phyloP scores from a whole-genome alignment of 2,888 invertebrate genomes.

The Cataglyphis livida region DNA sequence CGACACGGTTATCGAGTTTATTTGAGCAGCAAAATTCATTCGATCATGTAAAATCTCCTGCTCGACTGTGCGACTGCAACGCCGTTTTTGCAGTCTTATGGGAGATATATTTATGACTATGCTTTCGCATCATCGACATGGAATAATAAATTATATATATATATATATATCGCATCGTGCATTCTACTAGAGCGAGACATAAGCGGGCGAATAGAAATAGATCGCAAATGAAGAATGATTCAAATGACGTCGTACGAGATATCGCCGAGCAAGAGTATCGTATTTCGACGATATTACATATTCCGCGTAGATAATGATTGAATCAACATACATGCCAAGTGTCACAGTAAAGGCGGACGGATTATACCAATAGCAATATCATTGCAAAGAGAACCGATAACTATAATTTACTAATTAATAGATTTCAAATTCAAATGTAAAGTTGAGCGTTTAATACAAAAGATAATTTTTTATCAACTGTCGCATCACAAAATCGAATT shows the following conservation, averaged over 20 bases:
- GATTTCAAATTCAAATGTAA: not conserved
- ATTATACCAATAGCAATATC: conserved; percentile 8
- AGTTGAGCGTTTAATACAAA: not conserved
- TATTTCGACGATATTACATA: conserved; percentile 77
- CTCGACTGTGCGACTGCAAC: not conserved
- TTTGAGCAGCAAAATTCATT: conserved; percentile 23
- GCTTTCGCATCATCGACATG: conserved; percentile 30
- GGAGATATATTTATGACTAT: conserved; percentile 24
- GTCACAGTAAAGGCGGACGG: conserved; percentile 43
- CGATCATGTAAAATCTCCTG: conserved; percentile 11
- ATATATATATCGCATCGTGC: conserved; percentile 43
- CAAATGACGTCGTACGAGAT: conserved; percentile 58
- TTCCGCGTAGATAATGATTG: conserved; percentile 73
- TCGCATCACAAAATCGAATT: not conserved
- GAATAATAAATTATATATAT: conserved; percentile 54
- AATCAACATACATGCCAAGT: conserved; percentile 79
- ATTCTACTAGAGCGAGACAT: conserved; percentile 60
- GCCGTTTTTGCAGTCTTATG: not conserved
- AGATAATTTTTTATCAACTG: not conserved
- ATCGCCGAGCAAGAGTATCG: conserved; percentile 64
- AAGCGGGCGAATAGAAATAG: conserved; percentile 53
- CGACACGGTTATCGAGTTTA: conserved; percentile 48
- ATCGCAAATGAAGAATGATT: conserved; percentile 65
- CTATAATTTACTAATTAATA: not conserved
- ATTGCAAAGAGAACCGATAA: not conserved